Base-by-base conservation (phyloP, 2,888 invertebrate species). In the Phengaris alcon region DNA sequence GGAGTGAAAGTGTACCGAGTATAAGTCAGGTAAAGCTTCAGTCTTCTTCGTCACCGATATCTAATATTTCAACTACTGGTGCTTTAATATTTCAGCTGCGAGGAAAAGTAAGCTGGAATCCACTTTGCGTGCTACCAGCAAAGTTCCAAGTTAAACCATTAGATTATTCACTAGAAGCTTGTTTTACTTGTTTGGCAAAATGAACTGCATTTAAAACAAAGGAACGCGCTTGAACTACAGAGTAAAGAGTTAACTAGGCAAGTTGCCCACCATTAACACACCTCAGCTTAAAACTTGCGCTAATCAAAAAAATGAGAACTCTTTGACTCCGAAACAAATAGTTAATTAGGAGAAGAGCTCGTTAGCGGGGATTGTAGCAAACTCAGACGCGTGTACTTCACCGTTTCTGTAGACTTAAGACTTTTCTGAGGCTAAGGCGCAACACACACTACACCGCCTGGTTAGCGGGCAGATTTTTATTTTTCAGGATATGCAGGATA, bases 321-420 rank as follows among this genome's bases (percentile, higher is more conserved):
- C 81, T 91, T 89, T 90, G 90, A 90, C 88, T 90, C 85, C 80
- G 86, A 85, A 90, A 90, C 90, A 90, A 91, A 91, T 90, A 90
- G 90, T 89, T 91, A 91, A 91, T 91, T 91, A 91, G 85, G 84
- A 83, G 84, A 86, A 90, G 89, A 89, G 90, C 87, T 90, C 90
- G 90, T 91, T 90, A 90, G 86, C 84, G 86, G 82, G 87, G 87
- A 88, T 90, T 90, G 89, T 88, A 86, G 85, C 83, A 78, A 78
- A 78, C 77, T 79, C 75, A 10, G 59, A 70, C 1, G 76, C 73
- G 68, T 57, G 68, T 77, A 78, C 78, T 77, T 78, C 35, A 35
- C 44, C 44, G 78, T 79, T 80, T 35, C 77, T 75, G 35, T 59
- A 73, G 72, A 8, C 75, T 79, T 73, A 75, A 76, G 68, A 77